These are phyloP conservation scores for Pangasius larnaudii DNA, from an alignment of 2,797 vertebrate genomes.

Conservation along the genomic window DNA sequence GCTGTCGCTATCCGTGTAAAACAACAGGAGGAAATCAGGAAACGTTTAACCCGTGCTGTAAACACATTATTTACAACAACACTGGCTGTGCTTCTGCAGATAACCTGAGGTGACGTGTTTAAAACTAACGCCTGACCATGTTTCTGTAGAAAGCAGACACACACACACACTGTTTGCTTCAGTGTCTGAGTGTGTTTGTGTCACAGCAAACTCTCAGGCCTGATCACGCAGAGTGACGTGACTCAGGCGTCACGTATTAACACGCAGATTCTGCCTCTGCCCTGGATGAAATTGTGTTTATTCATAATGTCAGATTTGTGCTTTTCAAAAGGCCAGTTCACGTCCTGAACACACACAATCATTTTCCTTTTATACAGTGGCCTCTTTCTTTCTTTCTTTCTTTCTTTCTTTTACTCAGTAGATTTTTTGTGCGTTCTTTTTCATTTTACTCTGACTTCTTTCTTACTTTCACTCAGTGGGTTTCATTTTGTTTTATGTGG, in stretches of 20 bases:
- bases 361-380: not conserved
- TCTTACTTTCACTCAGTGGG: not conserved
- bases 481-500: too few species aligned
- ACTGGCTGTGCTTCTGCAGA: not conserved
- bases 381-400: not conserved
- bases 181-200: not conserved
- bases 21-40: not conserved
- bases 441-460: not conserved
- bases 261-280: not conserved
- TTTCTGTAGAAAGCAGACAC: not conserved
- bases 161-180: too few species aligned
- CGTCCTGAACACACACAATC: not conserved
- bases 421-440: not conserved
- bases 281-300: not conserved
- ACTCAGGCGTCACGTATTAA: not conserved
- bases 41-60: not conserved
- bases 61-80: conserved; percentile 14
- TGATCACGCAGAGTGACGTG: not conserved
- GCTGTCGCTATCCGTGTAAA: not conserved
- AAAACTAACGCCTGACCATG: not conserved
- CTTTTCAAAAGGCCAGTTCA: not conserved
- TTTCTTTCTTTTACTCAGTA: not conserved
- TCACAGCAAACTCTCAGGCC: too few species aligned
- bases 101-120: conserved; percentile 7
- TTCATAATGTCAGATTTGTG: not conserved